Conservation (phyloP, 2,888 invertebrate species). For the Escarpia spicata region DNA sequence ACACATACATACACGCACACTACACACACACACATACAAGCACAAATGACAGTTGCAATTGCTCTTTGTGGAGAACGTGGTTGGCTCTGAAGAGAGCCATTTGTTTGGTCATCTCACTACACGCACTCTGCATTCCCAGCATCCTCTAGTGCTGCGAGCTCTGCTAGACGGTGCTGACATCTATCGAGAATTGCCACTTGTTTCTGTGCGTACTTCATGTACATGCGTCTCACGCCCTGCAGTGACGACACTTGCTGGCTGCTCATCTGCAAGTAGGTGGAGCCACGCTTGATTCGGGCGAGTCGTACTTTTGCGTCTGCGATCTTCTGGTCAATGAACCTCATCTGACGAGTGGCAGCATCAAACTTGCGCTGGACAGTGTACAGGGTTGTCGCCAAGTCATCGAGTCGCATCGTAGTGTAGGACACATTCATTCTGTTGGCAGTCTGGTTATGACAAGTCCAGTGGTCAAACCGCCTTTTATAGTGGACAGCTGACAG, state of each 20-base stretch:
- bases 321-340: neutral
- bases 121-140: neutral
- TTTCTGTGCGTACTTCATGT: neutral
- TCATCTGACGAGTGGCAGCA: neutral
- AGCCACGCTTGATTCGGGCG: conserved; percentile 7
- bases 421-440: conserved; percentile 9
- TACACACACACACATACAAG: neutral
- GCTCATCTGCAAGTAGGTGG: neutral
- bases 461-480: neutral
- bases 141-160: neutral
- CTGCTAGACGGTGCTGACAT: neutral
- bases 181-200: neutral
- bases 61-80: neutral
- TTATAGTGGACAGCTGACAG: neutral
- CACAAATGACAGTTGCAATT: neutral
- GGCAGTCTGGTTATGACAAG: neutral
- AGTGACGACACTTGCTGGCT: neutral
- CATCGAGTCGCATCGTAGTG: neutral
- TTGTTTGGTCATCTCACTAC: neutral
- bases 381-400: neutral
- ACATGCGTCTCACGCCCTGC: neutral
- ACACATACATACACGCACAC: neutral
- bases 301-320: conserved; percentile 19
- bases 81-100: neutral
- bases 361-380: neutral